Conservation (phyloP, 2,797 vertebrate species). For the Protonibea diacanthus region DNA sequence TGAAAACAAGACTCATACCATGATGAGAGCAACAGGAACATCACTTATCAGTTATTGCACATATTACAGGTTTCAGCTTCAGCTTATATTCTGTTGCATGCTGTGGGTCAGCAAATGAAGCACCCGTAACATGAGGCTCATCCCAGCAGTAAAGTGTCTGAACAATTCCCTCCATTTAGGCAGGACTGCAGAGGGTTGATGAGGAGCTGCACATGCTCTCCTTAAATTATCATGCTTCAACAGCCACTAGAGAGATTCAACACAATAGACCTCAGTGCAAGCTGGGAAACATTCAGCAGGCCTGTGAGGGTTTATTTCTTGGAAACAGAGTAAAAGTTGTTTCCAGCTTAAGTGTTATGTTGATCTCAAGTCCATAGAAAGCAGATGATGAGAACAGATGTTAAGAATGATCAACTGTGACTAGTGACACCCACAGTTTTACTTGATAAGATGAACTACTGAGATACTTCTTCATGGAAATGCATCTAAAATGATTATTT, state of each 20-base stretch:
- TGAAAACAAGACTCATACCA: background rate
- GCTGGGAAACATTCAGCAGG: slow-evolving; percentile 48
- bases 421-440: background rate
- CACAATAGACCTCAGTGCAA: slow-evolving; percentile 59
- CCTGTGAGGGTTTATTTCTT: slow-evolving; percentile 33
- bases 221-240: slow-evolving; percentile 72
- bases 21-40: slow-evolving; percentile 7
- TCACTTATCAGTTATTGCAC: slow-evolving; percentile 6
- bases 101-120: slow-evolving; percentile 49
- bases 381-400: background rate
- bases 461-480: background rate
- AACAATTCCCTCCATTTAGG: slow-evolving; percentile 72
- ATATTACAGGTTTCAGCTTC: slow-evolving; percentile 22
- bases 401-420: background rate
- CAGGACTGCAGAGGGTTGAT: slow-evolving; percentile 59
- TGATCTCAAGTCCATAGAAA: background rate
- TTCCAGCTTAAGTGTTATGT: background rate
- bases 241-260: slow-evolving; percentile 59
- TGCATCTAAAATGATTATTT: background rate
- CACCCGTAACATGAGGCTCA: slow-evolving; percentile 39
- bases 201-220: slow-evolving; percentile 75
- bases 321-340: slow-evolving; percentile 2
- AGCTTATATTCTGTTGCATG: slow-evolving; percentile 26
- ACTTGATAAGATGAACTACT: background rate
- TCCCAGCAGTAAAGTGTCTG: slow-evolving; percentile 42